phyloP scores from a whole-genome alignment of 2,797 vertebrate genomes.

The Chelonia mydas region DNA sequence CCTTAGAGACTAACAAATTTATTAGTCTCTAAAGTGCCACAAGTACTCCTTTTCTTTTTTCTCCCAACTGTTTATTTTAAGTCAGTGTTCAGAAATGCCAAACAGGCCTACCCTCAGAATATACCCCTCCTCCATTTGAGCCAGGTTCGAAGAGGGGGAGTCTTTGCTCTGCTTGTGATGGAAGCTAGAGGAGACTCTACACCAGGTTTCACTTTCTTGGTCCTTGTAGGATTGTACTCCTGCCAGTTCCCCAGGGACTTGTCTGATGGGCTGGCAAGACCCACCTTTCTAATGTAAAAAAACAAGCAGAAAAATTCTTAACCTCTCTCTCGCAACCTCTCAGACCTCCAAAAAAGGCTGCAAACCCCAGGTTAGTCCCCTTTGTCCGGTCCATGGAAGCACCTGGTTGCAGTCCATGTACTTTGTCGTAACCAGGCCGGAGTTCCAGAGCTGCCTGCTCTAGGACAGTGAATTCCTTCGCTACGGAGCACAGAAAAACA shows the following conservation, averaged over 20 bases:
- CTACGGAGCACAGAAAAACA: neutral
- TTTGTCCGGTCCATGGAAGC: neutral
- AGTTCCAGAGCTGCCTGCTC: accelerated
- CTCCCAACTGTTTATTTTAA: neutral
- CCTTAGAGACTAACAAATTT: no score
- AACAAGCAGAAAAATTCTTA: conserved; percentile 23
- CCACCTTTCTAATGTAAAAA: neutral
- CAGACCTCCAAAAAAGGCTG: neutral
- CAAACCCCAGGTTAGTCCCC: neutral
- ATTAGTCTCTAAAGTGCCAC: no score
- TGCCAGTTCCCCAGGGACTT: neutral
- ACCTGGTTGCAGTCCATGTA: neutral
- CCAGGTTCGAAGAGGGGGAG: neutral
- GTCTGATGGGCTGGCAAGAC: neutral
- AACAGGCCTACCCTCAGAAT: neutral
- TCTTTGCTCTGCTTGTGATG: neutral
- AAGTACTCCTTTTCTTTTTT: neutral
- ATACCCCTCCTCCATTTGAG: accelerated
- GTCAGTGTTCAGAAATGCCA: accelerated
- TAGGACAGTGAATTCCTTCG: neutral
- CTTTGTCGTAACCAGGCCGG: neutral
- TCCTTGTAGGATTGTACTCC: neutral
- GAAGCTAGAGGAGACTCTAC: neutral
- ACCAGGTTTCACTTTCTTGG: neutral
- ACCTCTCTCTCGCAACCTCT: neutral